phyloP scores from a whole-genome alignment of 2,113 vertebrate genomes.

The Prietella phreatophila region DNA sequence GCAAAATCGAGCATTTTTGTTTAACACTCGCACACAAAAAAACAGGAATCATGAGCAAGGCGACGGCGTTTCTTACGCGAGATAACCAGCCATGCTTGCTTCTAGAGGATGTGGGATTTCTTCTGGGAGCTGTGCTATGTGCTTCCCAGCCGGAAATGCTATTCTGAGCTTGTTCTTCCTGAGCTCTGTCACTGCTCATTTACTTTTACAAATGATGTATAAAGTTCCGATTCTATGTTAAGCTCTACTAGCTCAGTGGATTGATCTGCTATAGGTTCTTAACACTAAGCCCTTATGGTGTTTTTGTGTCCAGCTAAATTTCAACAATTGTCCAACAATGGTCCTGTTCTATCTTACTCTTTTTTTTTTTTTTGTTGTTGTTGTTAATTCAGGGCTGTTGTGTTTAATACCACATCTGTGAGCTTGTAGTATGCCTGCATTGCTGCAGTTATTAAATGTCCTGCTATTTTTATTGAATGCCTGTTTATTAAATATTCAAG shows the following conservation, averaged over 20 bases:
- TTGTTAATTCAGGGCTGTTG: too few relatives aligned
- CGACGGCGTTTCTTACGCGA: background rate
- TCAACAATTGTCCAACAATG: background rate
- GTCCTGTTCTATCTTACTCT: background rate
- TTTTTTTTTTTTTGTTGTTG: too few relatives aligned
- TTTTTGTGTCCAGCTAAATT: background rate
- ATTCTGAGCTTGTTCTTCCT: background rate
- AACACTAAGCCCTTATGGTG: background rate
- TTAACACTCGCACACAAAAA: too few relatives aligned
- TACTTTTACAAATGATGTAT: background rate
- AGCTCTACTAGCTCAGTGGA: background rate
- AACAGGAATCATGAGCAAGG: too few relatives aligned
- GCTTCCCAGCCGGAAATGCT: background rate
- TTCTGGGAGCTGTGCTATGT: background rate
- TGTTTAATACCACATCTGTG: background rate
- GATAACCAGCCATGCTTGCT: background rate
- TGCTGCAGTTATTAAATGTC: background rate
- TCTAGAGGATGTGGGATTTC: background rate
- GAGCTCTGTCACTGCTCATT: background rate
- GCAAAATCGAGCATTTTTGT: too few relatives aligned
- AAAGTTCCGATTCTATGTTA: background rate
- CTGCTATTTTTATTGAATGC: background rate
- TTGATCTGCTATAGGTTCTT: background rate
- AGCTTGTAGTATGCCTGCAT: background rate
- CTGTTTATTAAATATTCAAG: background rate